Evolutionary conservation across 1,140 invertebrate species (phyloP).

Genomic region (Magallana angulata): DNA sequence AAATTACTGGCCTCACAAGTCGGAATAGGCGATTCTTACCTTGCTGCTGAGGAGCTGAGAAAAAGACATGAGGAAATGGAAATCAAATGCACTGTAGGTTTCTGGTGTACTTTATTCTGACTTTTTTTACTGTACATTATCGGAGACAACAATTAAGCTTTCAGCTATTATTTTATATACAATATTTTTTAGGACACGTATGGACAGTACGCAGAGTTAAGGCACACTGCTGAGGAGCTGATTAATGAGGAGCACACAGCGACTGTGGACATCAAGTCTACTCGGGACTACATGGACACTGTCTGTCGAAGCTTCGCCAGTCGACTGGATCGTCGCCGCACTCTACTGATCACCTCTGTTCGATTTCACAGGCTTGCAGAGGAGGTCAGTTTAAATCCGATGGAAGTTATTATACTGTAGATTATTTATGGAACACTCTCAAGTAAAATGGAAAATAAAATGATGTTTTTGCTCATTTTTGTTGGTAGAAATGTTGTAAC

Average conservation of each 20-base stretch:
- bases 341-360: constrained; percentile 88
- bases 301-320: constrained; percentile 88
- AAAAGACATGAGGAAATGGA: constrained; percentile 88
- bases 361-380: constrained; percentile 88
- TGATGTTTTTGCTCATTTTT: too few species aligned
- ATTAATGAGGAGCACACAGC: constrained; percentile 83
- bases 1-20: constrained; percentile 85
- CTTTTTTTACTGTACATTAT: too few species aligned
- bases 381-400: constrained; percentile 81
- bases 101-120: neutral
- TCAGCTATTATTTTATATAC: neutral
- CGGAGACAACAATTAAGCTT: too few species aligned
- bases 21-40: constrained; percentile 87
- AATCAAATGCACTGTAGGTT: constrained; percentile 85
- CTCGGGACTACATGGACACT: constrained; percentile 86
- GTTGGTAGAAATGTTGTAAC: too few species aligned
- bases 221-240: constrained; percentile 83
- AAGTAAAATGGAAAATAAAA: too few species aligned
- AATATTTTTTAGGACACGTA: constrained; percentile 74
- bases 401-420: neutral
- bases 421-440: too few species aligned
- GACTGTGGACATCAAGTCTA: constrained; percentile 75
- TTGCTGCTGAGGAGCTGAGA: constrained; percentile 86
- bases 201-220: constrained; percentile 86
- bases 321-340: constrained; percentile 87